Conservation (phyloP, 2,888 invertebrate species). For the Synanthedon formicaeformis region DNA sequence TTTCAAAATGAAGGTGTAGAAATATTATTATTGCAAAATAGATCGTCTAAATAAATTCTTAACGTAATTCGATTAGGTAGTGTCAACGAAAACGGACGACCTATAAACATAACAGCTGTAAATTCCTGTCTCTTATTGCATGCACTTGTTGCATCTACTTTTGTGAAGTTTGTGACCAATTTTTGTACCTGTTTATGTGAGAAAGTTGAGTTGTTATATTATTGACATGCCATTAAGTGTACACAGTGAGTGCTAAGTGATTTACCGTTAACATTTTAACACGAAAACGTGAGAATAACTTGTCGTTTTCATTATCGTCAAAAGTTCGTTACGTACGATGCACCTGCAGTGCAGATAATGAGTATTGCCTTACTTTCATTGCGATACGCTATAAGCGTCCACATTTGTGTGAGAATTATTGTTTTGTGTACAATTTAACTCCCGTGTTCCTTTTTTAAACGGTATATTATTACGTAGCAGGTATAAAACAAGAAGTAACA, state of each 20-base stretch:
- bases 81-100: not conserved
- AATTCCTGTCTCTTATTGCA: conserved; percentile 38
- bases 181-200: conserved; percentile 43
- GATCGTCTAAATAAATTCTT: too few species aligned
- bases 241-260: conserved; percentile 30
- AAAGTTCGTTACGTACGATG: conserved; percentile 49
- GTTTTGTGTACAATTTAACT: too few species aligned
- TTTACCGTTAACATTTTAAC: conserved; percentile 48
- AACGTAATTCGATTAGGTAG: too few species aligned
- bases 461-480: conserved; percentile 27
- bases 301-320: conserved; percentile 29
- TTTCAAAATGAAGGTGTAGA: too few species aligned
- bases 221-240: conserved; percentile 28
- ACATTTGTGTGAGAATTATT: conserved; percentile 27
- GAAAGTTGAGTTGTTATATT: conserved; percentile 46
- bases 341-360: conserved; percentile 50
- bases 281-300: conserved; percentile 41
- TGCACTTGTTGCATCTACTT: conserved; percentile 44
- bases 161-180: conserved; percentile 37
- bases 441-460: conserved; percentile 26
- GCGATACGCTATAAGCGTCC: conserved; percentile 29
- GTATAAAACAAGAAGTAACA: conserved; percentile 35
- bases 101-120: conserved; percentile 5
- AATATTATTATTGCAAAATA: too few species aligned
- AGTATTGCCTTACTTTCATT: conserved; percentile 24